Percentiles rank a stretch among this genome's conserved stretches.
These are phyloP conservation scores for Coturnix japonica DNA, from an alignment of 2,113 vertebrate species.

Conservation along the genomic window DNA sequence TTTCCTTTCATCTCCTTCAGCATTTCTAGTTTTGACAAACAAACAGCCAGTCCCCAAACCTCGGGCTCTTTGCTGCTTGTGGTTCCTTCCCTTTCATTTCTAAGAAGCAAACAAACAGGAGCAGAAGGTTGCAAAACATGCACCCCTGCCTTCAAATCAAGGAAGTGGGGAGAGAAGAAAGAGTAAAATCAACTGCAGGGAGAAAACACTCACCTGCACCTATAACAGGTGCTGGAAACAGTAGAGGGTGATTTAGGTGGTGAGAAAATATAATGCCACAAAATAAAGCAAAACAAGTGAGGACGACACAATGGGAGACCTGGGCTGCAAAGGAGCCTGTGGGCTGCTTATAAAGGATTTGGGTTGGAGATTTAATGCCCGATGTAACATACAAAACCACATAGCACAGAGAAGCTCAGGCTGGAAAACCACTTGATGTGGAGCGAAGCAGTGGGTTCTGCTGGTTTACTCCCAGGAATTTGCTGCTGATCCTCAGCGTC, in stretches of 20 bases:
- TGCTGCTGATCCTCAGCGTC: neutral
- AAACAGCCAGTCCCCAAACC: slow-evolving; percentile 29
- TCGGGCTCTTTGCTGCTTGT: neutral
- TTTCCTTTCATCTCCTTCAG: neutral
- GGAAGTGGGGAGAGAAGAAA: neutral
- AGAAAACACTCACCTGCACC: slow-evolving; percentile 21
- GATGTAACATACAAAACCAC: neutral
- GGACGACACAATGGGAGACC: neutral
- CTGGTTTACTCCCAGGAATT: neutral
- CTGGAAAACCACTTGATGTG: neutral
- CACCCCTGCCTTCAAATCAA: slow-evolving; percentile 1
- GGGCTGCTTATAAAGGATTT: neutral
- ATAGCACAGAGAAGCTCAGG: accelerated
- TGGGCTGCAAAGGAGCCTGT: accelerated
- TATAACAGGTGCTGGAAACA: neutral
- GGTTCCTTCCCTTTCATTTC: slow-evolving; percentile 4
- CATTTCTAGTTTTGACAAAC: slow-evolving; percentile 30
- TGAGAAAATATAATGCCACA: accelerated
- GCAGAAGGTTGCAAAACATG: slow-evolving; percentile 11
- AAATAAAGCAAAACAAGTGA: neutral
- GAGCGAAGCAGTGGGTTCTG: neutral
- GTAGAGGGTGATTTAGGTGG: neutral
- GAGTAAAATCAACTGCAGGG: neutral
- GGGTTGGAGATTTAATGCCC: neutral
- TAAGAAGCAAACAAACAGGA: slow-evolving; percentile 30